These are phyloP conservation scores for Scaeva pyrastri DNA, from an alignment of 2,888 invertebrate species.

Conservation along the genomic window DNA sequence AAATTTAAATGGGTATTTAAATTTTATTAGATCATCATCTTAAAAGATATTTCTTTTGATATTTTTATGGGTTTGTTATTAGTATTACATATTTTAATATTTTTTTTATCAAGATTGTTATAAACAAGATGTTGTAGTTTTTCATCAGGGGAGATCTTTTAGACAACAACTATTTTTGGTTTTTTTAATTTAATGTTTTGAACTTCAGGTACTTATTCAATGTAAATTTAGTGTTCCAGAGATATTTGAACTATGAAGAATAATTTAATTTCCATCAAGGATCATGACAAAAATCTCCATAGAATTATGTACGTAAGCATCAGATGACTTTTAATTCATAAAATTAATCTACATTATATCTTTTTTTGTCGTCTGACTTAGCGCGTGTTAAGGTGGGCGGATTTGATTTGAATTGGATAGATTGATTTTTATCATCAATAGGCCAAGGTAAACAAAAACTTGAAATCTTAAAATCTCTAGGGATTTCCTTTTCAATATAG, in stretches of 20 bases:
- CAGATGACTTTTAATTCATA: background rate
- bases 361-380: constrained; percentile 22
- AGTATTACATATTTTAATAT: too few relatives aligned
- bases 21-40: background rate
- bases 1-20: background rate
- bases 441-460: constrained; percentile 12
- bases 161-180: background rate
- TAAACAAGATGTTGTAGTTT: too few relatives aligned
- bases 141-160: background rate
- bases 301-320: too few relatives aligned
- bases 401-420: constrained; percentile 52
- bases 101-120: too few relatives aligned
- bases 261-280: too few relatives aligned
- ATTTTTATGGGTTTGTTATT: too few relatives aligned
- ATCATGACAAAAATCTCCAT: too few relatives aligned
- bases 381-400: constrained; percentile 57
- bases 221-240: too few relatives aligned
- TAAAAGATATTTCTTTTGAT: too few relatives aligned
- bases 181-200: too few relatives aligned
- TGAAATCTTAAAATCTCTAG: constrained; percentile 51
- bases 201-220: background rate
- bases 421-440: constrained; percentile 61
- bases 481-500: constrained; percentile 49
- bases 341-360: background rate
- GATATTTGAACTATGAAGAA: too few relatives aligned